Evolutionary conservation across 2,888 invertebrate species (phyloP), one percentile per base, ranked within the genome.

Genomic region (Entomobrya multifasciata): DNA sequence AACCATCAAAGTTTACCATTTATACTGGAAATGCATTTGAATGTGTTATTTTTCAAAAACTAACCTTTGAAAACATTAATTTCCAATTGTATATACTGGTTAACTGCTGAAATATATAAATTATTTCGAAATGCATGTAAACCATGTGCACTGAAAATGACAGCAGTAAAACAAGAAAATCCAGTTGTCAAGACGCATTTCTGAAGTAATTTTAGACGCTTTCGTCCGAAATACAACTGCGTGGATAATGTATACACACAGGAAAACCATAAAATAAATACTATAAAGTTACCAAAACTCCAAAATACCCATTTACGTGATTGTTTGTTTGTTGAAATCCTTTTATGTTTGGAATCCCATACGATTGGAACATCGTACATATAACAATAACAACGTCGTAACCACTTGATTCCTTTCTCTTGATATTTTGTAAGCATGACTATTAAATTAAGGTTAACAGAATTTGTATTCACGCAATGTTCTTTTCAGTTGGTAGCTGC

Each of bases 101-200:
- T 78, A 1, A 78, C 47, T 20, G 78, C 65, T 1, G 30, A 15
- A 1, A 62, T 1, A 6, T 78, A 65, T 8, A n/a, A 13, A 27
- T 0, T 44, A 25, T 41, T 20, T 6, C n/a, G 15, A 4, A 65
- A 17, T 6, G 36, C 25, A 6, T 5, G 10, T 6, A 78, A n/a
- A 1, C 47, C 36, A 3, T 25, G 8, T 17, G 17, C 47, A 4
- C 3, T 13, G 1, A 20, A 8, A 2, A 78, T 2, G 15, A 27
- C 17, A 1, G 44, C 13, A 10, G 3, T 20, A n/a, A 77, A 77
- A 1, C 13, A 15, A 20, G 22, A 47, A 47, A 62, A 78, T 10
- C 62, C 78, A 8, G 44, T 62, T 11, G 62, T 62, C 8, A 65
- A 62, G 17, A 78, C n/a, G 30, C 78, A 78, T 2, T 25, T 1